Conservation (phyloP, 2,797 vertebrate genomes). For the Microctenopoma steveboyesi region DNA sequence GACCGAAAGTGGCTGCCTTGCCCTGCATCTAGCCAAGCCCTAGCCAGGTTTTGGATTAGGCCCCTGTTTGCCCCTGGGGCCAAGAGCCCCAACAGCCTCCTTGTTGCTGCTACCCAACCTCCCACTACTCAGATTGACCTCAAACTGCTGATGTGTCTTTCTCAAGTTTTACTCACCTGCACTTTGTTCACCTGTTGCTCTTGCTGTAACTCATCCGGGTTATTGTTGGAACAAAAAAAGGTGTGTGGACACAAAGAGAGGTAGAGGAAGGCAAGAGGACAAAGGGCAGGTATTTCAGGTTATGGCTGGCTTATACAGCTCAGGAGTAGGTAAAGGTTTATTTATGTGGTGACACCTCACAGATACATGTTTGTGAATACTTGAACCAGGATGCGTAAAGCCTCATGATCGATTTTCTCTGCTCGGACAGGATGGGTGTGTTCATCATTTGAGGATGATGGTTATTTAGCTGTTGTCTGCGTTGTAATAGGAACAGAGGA, state of each 20-base stretch:
- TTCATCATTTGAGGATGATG: conserved; percentile 56
- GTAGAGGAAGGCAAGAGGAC: conserved; percentile 54
- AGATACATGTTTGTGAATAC: conserved; percentile 33
- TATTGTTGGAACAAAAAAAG: conserved; percentile 65
- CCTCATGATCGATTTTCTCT: conserved; percentile 15
- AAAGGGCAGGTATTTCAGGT: conserved; percentile 82
- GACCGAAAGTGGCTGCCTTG: conserved; percentile 74
- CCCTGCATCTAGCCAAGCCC: conserved; percentile 64
- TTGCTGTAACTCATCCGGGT: conserved; percentile 50
- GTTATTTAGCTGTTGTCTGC: conserved; percentile 59
- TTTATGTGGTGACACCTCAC: conserved; percentile 26
- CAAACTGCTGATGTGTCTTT: conserved; percentile 60
- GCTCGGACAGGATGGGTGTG: conserved; percentile 55
- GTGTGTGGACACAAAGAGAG: conserved; percentile 69
- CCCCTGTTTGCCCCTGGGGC: conserved; percentile 53
- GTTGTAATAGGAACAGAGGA: conserved; percentile 73
- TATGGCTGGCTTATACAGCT: conserved; percentile 34
- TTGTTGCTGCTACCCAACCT: conserved; percentile 31
- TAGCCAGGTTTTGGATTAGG: conserved; percentile 63
- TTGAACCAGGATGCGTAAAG: background rate
- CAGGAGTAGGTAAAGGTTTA: conserved; percentile 57
- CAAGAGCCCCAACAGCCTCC: conserved; percentile 30
- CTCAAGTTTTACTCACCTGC: conserved; percentile 70
- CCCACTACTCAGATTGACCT: conserved; percentile 36
- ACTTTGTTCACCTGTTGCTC: conserved; percentile 74